Evolutionary conservation across 2,888 invertebrate species (phyloP), one percentile per base, ranked within the genome.

Genomic region (Mythimna vitellina): DNA sequence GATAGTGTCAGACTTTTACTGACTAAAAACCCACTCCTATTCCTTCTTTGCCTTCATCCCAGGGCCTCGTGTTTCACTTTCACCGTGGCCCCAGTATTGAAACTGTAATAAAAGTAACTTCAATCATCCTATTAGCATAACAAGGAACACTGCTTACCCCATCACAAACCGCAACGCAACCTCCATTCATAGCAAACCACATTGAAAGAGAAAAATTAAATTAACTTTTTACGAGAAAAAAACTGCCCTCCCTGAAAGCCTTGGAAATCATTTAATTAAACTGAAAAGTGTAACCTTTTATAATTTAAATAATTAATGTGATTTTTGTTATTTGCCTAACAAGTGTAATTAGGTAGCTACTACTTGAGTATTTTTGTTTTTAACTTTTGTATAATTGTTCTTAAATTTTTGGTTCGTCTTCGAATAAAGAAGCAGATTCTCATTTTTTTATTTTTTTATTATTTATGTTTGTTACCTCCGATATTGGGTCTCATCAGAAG

Each of bases 211-310:
- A 61, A 82, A 75, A 65, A 73, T 51, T 60, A 73, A 82, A 70
- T 73, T 73, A 71, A 66, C 63, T 61, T 80, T 72, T 73, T 67
- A 35, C 42, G 35, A 56, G 10, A 58, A 65, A 68, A 81, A 76
- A 83, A 70, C 63, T 62, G 49, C 80, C 29, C 60, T 58, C 20
- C 10, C 57, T 49, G 66, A 70, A 61, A 62, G 51, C 22, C 73
- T 81, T 71, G 71, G 70, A 78, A 82, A 84, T 81, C 49, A 82
- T 82, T 81, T 74, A 78, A 82, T 82, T 84, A 82, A 62, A 54
- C 53, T 65, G 66, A 74, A 83, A 73, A 78, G 69, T 78, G 82
- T 84, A 61, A 84, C 82, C 78, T 84, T 82, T 78, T 65, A 71
- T 78, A 84, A 83, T 82, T 71, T 63, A 63, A 70, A 60, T 72